Evolutionary conservation across 2,113 vertebrate species (phyloP).

Genomic region (Okapia johnstoni): DNA sequence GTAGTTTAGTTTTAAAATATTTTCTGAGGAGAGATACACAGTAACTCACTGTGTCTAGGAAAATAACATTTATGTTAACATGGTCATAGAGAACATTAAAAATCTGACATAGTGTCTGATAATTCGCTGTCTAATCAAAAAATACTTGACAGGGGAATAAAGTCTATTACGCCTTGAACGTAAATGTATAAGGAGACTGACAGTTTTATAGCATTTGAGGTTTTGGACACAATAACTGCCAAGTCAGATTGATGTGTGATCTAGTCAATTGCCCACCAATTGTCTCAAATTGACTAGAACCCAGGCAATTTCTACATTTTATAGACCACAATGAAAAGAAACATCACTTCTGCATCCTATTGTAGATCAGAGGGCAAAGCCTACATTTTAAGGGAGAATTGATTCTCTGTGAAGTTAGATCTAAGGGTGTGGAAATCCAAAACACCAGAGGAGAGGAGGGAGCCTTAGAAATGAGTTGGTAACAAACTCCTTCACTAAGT

Average conservation of each 20-base stretch:
- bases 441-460: background rate
- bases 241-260: conserved; percentile 45
- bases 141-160: background rate
- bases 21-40: conserved; percentile 1
- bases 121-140: conserved; percentile 37
- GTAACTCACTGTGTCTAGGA: background rate
- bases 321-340: conserved; percentile 42
- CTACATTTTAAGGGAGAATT: background rate
- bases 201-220: conserved; percentile 21
- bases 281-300: conserved; percentile 47
- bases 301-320: conserved; percentile 41
- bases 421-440: fast-evolving
- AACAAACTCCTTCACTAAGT: background rate
- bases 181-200: conserved; percentile 22
- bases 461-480: background rate
- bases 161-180: background rate
- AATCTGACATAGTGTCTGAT: conserved; percentile 24
- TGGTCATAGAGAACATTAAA: conserved; percentile 20
- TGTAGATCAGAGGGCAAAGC: background rate
- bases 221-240: conserved; percentile 34
- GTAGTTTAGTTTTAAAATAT: background rate
- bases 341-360: background rate
- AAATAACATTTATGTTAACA: conserved; percentile 24
- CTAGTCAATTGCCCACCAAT: conserved; percentile 8
- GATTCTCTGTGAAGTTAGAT: background rate